Base-by-base conservation (phyloP, 2,797 vertebrate species). In the Myotis pilosus region DNA sequence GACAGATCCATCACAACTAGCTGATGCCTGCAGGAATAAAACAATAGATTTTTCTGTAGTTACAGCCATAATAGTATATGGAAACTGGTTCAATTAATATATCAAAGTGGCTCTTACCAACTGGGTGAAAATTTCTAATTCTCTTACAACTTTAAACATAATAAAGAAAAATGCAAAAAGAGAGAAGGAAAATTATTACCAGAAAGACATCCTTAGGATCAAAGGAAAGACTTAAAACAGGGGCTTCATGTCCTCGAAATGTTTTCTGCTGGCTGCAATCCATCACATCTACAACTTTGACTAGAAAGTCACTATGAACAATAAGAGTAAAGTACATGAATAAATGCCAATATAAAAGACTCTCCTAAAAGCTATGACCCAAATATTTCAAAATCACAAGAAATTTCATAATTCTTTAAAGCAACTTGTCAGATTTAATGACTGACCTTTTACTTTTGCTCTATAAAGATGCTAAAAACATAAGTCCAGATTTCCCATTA, bases 1-100 rank as follows among this genome's bases (percentile, higher is more conserved):
- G n/a, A 99, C 99, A 44, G 99, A 99, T 36, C 99, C 99, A 17
- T 99, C 99, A 94, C 99, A 99, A 98, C 99, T 99, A 17, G 99
- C 98, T 0, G 99, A 99, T 13, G 99, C 99, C 99, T 99, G 87
- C 0, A 64, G 2, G 76, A 99, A 97, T 76, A 85, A 87, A 76
- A 92, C 12, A 95, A 91, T 0, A 66, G 8, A 95, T 47, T 82
- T 95, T 55, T 95, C 81, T 89, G 28, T 3, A 92, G 49, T 92
- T 82, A 92, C 1, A 93, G 17, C 9, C 49, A 92, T 71, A 89
- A 72, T 28, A 68, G 13, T 44, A 62, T 33, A 55, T 1, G 33
- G 23, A 78, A 92, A 75, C 7, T 93, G 53, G n/a, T 60, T 86
- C 33, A 57, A 75, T 1, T 88, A 33, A 72, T 89, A 84, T 75